Evolutionary conservation across 1,140 invertebrate species (phyloP), one percentile per base, ranked within the genome.

Genomic region (Brachionus koreanus): DNA sequence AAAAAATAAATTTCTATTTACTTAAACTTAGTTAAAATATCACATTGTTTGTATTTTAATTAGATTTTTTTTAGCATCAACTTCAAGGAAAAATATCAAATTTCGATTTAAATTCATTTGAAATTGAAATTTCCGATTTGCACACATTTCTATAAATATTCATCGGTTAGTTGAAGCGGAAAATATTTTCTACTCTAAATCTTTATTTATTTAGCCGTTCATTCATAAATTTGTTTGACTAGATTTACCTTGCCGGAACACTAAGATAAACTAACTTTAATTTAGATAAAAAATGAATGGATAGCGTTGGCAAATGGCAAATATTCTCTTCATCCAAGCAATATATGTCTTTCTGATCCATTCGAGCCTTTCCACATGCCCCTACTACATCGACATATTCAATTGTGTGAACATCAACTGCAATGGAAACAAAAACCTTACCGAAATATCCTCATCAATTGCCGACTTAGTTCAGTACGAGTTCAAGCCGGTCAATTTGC

Each of bases 381-480:
- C 19, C 9, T 46, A 74, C 39, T 42, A 74, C 19, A 46, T 74
- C 39, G 69, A 74, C 39, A 46, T 35, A n/a, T 74, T 74, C 25
- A 49, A 74, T 19, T 74, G 69, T 46, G 12, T 74, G 25, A 74
- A 74, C 69, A 74, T 74, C 19, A 74, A 74, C 25, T 74, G 69
- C 43, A 74, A 25, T 25, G 69, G 69, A 19, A 74, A 46, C 19
- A 74, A 25, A 46, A 39, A 49, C 16, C 23, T 74, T 2, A 23
- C 12, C 39, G 9, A 74, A 46, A 19, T 74, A 9, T 19, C 43
- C 0, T 5, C 19, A 3, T 43, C 19, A 0, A 46, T 74, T 29
- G 12, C 39, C 7, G 42, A 74, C 16, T 46, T 74, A 25, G 25
- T 74, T 9, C 7, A 25, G 2, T 74, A 46, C 13, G 19, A 46